Evolutionary conservation across 2,888 invertebrate genomes (phyloP).

Genomic region (Thysanoteuthis rhombus): DNA sequence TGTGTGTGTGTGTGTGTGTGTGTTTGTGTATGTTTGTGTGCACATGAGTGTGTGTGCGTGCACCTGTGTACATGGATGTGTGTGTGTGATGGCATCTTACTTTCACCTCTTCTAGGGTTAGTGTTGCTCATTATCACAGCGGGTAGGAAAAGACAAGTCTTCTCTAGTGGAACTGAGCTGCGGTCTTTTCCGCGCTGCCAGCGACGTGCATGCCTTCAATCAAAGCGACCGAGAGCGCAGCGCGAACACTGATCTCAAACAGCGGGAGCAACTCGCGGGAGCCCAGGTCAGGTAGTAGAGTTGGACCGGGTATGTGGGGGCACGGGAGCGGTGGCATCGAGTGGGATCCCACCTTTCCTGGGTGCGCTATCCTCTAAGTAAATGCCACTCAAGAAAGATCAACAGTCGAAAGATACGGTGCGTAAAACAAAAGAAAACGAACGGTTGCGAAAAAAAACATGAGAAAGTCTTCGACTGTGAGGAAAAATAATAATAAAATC

Average conservation of each 20-base stretch:
- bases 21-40: too few relatives aligned
- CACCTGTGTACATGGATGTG: too few relatives aligned
- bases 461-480: neutral
- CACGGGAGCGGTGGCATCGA: neutral
- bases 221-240: neutral
- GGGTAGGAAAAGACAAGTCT: neutral
- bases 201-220: slow-evolving; percentile 17
- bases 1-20: too few relatives aligned
- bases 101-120: too few relatives aligned
- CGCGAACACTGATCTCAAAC: neutral
- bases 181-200: neutral
- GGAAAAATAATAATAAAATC: neutral
- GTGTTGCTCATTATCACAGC: neutral
- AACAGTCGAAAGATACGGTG: neutral
- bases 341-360: neutral
- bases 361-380: neutral
- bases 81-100: too few relatives aligned
- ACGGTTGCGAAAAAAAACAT: neutral
- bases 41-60: too few relatives aligned
- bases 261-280: neutral
- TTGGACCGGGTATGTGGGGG: neutral
- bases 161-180: neutral
- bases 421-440: neutral
- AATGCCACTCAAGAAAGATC: slow-evolving; percentile 12
- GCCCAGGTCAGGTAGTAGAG: neutral